Base-by-base conservation (phyloP, 2,888 invertebrate species). In the Epirrhoe alternata region DNA sequence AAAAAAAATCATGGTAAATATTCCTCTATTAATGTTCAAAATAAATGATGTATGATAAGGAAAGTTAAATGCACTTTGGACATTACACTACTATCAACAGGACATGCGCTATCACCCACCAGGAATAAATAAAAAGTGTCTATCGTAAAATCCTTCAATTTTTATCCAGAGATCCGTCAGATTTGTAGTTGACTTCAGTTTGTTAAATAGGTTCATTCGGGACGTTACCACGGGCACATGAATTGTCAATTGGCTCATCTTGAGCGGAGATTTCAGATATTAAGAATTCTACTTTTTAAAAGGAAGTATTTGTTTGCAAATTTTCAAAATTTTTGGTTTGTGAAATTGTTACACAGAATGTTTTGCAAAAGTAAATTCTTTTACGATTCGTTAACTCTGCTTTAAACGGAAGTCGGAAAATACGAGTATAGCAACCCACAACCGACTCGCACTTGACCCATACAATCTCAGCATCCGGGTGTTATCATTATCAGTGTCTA, bases 391-490 rank as follows among this genome's bases (percentile, higher is more conserved):
- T 8, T 7, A 35, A 35, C 35, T 35, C 7, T 35, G n/a, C n/a
- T n/a, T n/a, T n/a, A 6, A 35, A 8, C 35, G 10, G 10, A 38
- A 38, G 8, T 42, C 12, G 12, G 10, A 50, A 24, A 54, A 54
- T n/a, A n/a, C n/a, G n/a, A n/a, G n/a, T 17, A 38, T 10, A 17
- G 17, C 47, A 33, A 33, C 12, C 14, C 51, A 53, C 56, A 5
- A 4, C 38, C 38, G 62, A 57, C 66, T 65, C 64, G 55, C 68
- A 64, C 69, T 68, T 71, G 68, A 65, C 70, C 69, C 55, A 66
- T 60, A 68, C 61, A 62, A 56, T 54, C n/a, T n/a, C 70, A 70
- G 64, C 74, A 79, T 85, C 85, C 84, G 84, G 81, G 80, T 76
- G 71, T 74, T 81, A 78, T 78, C 76, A 53, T 74, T 81, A 78